Percentiles rank a stretch among this genome's conserved stretches.
phyloP scores from a whole-genome alignment of 2,888 invertebrate species.

The Antheraea assamensis region DNA sequence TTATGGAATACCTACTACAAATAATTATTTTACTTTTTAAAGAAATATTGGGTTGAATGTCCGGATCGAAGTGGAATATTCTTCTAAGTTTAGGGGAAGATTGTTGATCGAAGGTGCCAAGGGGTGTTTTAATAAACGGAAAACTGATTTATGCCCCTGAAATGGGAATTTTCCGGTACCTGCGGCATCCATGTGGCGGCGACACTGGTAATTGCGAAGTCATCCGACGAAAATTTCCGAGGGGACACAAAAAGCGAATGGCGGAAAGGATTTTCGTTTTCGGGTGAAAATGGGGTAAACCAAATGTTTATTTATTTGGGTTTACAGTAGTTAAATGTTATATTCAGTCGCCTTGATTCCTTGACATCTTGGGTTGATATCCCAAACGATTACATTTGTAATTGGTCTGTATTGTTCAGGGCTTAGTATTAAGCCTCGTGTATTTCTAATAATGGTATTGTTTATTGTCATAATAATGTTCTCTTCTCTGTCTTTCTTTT shows the following conservation, averaged over 20 bases:
- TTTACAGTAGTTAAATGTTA: not conserved
- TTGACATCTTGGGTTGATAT: not conserved
- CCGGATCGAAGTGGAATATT: conserved; percentile 27
- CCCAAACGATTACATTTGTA: not conserved
- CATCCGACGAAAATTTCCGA: conserved; percentile 52
- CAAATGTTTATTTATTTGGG: not conserved
- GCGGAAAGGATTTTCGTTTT: conserved; percentile 22
- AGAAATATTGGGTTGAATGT: not conserved
- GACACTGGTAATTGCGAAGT: conserved; percentile 70
- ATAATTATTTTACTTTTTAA: too few relatives aligned
- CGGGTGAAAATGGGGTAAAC: conserved; percentile 6
- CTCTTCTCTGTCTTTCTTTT: too few relatives aligned
- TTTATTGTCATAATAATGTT: too few relatives aligned
- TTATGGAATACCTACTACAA: too few relatives aligned
- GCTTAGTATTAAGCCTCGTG: too few relatives aligned
- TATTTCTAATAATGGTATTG: too few relatives aligned
- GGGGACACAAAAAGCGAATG: conserved; percentile 30
- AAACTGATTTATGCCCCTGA: conserved; percentile 72
- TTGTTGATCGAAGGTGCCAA: conserved; percentile 53
- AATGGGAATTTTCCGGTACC: conserved; percentile 64
- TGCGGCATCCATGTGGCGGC: conserved; percentile 46
- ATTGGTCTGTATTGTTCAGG: not conserved
- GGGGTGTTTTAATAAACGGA: conserved; percentile 70
- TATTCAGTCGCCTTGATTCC: not conserved
- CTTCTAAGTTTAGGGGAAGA: conserved; percentile 38